Evolutionary conservation across 1,140 invertebrate species (phyloP), one percentile per base, ranked within the genome.

Genomic region (Drosophila equinoxialis): DNA sequence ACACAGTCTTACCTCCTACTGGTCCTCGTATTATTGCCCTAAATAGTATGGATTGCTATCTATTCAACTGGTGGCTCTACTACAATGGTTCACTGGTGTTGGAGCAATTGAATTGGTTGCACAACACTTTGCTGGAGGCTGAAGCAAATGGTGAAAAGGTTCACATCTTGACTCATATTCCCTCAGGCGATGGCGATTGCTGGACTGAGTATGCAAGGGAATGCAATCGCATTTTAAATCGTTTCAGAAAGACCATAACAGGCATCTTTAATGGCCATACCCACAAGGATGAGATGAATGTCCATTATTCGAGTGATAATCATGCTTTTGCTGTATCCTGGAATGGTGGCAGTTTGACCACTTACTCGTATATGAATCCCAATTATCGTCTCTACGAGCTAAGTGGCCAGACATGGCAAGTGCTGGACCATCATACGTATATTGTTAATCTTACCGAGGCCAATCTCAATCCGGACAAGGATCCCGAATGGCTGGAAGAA

Each of bases 251-350:
- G 23, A 96, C 94, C n/a, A 95, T 97, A 37, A 92, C 93, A 0
- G 96, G 93, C 6, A 95, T 97, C 90, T 97, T 97, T 82, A 96
- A 96, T 74, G 96, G 96, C 0, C 96, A 97, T 81, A 95, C 95
- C 1, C 96, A 97, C 81, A 94, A 93, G 20, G 96, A 97, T 73
- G 95, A 96, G 80, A 94, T 96, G 73, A 93, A 94, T 54, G 86
- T 97, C 39, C 95, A 94, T 86, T 96, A 95, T 79, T 82, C 81
- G 1, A 80, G 92, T 41, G 82, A 95, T 0, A 94, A 94, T 0
- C 41, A 41, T 17, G 74, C 86, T 33, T 71, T 71, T 3, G 89
- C 81, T 63, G 93, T 97, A 2, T 95, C 95, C n/a, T 97, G 96
- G 94, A 95, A 97, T 62, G 95, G 94, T 0, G 96, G 96, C 35